These are phyloP conservation scores for Actinia equina DNA, from an alignment of 64 coral and sea anemone genomes.

Conservation along the genomic window DNA sequence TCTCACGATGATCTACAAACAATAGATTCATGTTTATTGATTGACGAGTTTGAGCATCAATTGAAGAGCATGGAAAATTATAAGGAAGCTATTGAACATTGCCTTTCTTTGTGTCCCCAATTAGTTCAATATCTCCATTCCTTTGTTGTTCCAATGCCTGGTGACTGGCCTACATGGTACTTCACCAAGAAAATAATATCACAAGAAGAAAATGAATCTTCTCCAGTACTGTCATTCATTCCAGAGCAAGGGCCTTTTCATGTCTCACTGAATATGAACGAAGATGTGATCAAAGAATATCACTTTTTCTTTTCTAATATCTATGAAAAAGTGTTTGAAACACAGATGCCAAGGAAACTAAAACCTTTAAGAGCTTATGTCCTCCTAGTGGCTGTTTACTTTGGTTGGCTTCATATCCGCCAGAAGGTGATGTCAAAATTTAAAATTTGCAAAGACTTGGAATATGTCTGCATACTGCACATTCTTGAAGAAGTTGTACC, in stretches of 20 bases:
- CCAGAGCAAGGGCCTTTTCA: constrained; percentile 73
- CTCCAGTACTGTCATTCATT: constrained; percentile 10
- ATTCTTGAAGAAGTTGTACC: constrained; percentile 49
- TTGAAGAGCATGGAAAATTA: too few species aligned
- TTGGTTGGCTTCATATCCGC: constrained; percentile 40
- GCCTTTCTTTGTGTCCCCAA: not conserved
- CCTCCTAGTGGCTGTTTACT: constrained; percentile 27
- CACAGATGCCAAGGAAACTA: too few species aligned
- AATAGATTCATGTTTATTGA: too few species aligned
- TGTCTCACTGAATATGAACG: constrained; percentile 40
- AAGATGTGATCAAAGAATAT: constrained; percentile 6
- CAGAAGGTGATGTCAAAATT: constrained; percentile 15
- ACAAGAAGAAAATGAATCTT: constrained; percentile 1
- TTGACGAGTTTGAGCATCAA: too few species aligned
- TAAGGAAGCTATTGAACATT: too few species aligned
- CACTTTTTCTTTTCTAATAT: too few species aligned
- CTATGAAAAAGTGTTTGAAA: too few species aligned
- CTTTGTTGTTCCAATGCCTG: constrained; percentile 38
- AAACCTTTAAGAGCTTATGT: too few species aligned
- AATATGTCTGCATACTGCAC: constrained; percentile 21
- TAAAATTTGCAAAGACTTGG: constrained; percentile 16
- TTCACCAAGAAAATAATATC: constrained; percentile 50
- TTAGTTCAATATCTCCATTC: not conserved
- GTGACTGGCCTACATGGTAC: constrained; percentile 72
- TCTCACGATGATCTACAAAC: too few species aligned